These are phyloP conservation scores for Phytoseiulus persimilis DNA, from an alignment of 2,888 invertebrate genomes.

Conservation along the genomic window DNA sequence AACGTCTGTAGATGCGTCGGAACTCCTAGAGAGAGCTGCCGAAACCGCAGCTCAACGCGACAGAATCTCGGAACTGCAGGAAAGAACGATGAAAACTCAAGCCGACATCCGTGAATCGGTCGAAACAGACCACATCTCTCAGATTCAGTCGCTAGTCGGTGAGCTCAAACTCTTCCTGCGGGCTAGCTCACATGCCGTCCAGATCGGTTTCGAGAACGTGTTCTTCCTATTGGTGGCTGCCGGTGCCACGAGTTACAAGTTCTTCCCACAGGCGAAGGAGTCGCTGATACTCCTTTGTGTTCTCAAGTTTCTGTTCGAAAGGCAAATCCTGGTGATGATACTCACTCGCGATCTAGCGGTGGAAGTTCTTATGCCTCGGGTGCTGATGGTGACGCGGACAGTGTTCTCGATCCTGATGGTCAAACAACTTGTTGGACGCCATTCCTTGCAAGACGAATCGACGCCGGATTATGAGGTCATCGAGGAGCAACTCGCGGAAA, in stretches of 20 bases:
- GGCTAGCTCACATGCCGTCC: not conserved
- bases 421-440: not conserved
- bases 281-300: not conserved
- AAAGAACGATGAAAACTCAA: not conserved
- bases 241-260: not conserved
- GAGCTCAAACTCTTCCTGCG: not conserved
- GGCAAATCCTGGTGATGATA: not conserved
- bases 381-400: not conserved
- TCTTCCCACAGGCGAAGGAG: not conserved
- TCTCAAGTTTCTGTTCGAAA: conserved; percentile 16
- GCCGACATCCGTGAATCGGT: not conserved
- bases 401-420: not conserved
- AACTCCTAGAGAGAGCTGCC: not conserved
- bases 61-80: not conserved
- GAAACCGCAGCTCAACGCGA: not conserved
- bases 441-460: not conserved
- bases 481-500: not conserved
- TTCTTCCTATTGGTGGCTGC: not conserved
- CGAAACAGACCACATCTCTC: conserved; percentile 15
- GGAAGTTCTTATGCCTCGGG: not conserved
- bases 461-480: not conserved
- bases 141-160: not conserved
- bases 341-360: not conserved
- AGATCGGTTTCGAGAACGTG: not conserved
- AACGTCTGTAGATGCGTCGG: not conserved